Conservation (phyloP, 2,888 invertebrate species). For the Ligdia adustata region DNA sequence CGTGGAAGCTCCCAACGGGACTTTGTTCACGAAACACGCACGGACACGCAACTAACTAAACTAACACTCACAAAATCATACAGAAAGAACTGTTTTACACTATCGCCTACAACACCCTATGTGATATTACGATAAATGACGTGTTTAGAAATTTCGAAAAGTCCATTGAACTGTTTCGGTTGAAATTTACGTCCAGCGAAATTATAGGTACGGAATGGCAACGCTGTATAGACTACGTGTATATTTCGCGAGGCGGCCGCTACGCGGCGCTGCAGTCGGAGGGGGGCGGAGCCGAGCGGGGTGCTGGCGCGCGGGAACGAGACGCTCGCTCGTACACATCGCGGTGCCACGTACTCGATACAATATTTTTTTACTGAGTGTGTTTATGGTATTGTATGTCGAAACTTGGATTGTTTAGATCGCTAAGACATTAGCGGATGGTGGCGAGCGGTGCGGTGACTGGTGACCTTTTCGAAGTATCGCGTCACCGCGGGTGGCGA, state of each 20-base stretch:
- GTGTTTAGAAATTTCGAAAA: conserved; percentile 78
- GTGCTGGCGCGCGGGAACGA: conserved; percentile 63
- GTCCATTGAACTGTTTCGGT: conserved; percentile 84
- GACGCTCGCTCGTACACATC: conserved; percentile 47
- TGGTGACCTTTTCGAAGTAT: conserved; percentile 77
- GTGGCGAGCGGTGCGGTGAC: conserved; percentile 56
- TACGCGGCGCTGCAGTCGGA: conserved; percentile 69
- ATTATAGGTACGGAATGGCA: conserved; percentile 84
- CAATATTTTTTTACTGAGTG: conserved; percentile 61
- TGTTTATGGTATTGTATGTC: conserved; percentile 68
- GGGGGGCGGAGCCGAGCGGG: conserved; percentile 74
- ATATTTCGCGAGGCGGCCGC: conserved; percentile 71
- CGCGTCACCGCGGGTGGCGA: conserved; percentile 74
- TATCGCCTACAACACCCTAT: conserved; percentile 67
- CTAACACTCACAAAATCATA: conserved; percentile 71
- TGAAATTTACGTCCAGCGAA: conserved; percentile 84
- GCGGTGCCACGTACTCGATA: conserved; percentile 52
- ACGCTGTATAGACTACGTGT: conserved; percentile 77
- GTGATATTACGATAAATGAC: conserved; percentile 68
- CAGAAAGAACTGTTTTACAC: conserved; percentile 66
- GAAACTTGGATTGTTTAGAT: conserved; percentile 74
- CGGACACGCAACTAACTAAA: conserved; percentile 75
- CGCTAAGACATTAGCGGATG: conserved; percentile 69
- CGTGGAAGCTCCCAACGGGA: conserved; percentile 69
- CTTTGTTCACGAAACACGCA: conserved; percentile 74